Evolutionary conservation across 53 echinoderm and acorn worm genomes (phyloP).

Genomic region (Paelopatides confundens): DNA sequence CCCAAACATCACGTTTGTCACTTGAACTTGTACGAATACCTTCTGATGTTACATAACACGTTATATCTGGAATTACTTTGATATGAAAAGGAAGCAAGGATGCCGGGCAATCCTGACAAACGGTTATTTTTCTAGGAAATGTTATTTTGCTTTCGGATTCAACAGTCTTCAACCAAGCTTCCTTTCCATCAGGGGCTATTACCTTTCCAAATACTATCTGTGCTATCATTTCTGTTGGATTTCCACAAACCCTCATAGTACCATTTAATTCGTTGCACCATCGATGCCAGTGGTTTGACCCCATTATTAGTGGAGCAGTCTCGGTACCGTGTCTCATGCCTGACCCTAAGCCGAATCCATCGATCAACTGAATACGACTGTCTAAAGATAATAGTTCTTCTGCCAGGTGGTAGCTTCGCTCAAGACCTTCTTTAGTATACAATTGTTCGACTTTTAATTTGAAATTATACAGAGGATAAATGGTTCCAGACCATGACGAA

Average conservation of each 20-base stretch:
- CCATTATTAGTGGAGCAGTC: background rate
- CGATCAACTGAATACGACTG: background rate
- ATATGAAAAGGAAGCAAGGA: background rate
- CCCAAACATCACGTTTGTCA: background rate
- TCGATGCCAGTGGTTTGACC: background rate
- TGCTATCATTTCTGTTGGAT: slow-evolving; percentile 23
- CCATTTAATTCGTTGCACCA: slow-evolving; percentile 23
- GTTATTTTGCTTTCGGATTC: background rate
- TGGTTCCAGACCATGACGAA: background rate
- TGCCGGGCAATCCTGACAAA: background rate
- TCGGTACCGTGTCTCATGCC: slow-evolving; percentile 30
- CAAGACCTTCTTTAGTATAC: background rate
- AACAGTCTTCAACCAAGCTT: background rate
- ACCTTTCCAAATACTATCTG: background rate
- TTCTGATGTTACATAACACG: background rate
- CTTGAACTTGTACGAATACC: background rate
- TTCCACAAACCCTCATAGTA: slow-evolving; percentile 10
- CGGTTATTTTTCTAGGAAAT: background rate
- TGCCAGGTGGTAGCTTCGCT: background rate
- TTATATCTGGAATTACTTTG: background rate
- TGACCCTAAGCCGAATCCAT: background rate
- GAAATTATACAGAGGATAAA: background rate
- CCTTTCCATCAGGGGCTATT: slow-evolving; percentile 10
- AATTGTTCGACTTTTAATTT: background rate
- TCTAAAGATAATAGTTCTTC: background rate